Conservation (phyloP, 2,113 vertebrate species). For the Charadrius vociferus region DNA sequence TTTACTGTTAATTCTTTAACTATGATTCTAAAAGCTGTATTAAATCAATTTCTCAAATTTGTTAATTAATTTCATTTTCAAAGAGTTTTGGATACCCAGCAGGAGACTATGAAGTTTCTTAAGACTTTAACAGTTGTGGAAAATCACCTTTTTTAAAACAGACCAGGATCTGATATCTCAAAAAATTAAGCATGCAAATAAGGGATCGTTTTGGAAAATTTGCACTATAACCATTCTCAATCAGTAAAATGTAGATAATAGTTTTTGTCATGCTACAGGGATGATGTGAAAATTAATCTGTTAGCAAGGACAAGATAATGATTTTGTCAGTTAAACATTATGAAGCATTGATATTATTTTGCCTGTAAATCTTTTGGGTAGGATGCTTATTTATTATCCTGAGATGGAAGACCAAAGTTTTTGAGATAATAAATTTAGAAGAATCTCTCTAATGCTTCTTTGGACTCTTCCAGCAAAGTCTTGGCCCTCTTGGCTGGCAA, state of each 20-base stretch:
- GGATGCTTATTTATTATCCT: not conserved
- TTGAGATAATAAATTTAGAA: not conserved
- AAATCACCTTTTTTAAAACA: not conserved
- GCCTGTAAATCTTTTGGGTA: not conserved
- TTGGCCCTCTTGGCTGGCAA: not conserved
- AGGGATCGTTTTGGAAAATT: not conserved
- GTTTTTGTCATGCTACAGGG: not conserved
- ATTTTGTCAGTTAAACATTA: constrained; percentile 5
- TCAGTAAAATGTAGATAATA: not conserved
- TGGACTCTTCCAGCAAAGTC: not conserved
- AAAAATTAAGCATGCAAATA: not conserved
- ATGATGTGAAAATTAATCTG: constrained; percentile 3
- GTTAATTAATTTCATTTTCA: not conserved
- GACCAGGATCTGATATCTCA: not conserved
- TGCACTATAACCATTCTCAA: not conserved
- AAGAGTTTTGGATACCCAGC: not conserved
- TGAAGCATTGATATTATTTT: not conserved
- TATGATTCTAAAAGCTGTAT: not conserved
- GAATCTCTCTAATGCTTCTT: not conserved
- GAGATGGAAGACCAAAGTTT: not conserved
- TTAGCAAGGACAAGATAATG: not conserved
- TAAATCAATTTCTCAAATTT: not conserved
- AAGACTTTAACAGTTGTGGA: not conserved
- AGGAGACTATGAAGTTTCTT: not conserved
- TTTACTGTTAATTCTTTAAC: not conserved